Evolutionary conservation across 2,797 vertebrate genomes (phyloP), one percentile per base, ranked within the genome.

Genomic region (Carapus acus): DNA sequence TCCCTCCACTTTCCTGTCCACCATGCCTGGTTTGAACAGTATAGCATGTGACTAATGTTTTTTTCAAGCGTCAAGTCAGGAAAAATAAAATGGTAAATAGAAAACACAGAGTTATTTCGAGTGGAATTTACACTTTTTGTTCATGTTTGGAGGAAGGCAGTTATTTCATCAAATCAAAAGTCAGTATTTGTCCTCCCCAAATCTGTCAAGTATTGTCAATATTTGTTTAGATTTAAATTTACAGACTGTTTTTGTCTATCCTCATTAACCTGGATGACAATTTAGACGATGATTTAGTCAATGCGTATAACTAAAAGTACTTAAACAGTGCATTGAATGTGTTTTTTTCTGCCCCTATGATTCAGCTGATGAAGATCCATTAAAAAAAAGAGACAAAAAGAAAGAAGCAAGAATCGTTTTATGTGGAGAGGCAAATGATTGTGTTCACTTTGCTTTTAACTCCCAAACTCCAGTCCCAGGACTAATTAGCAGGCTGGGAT

Each of bases 401-500:
- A n/a, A n/a, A n/a, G n/a, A n/a, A n/a, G n/a, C n/a, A n/a, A n/a
- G n/a, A 81, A 76, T 81, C 70, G 77, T 80, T 82, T 83, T 82
- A 65, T 82, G 67, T 74, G 71, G 62, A 62, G 70, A 74, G 69
- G 68, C 83, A 75, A 83, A 80, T 78, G 67, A 79, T 69, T 38
- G 71, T 59, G 61, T 67, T 71, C 55, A 37, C 73, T 76, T 64
- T 59, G 69, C 76, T 81, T 80, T 83, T 78, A 80, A 83, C 80
- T 82, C 78, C 81, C 78, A 77, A 80, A 76, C 83, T 74, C 67
- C 40, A 50, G 74, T 81, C 81, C 83, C 78, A 79, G 62, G 58
- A 80, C 85, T 83, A 82, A 87, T 87, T 86, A 87, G 83, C 78
- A 81, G 69, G 81, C 83, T 75, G 69, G 43, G 67, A 77, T 78